Evolutionary conservation across 23 tunicate genomes (phyloP).

Genomic region (Styela clava): DNA sequence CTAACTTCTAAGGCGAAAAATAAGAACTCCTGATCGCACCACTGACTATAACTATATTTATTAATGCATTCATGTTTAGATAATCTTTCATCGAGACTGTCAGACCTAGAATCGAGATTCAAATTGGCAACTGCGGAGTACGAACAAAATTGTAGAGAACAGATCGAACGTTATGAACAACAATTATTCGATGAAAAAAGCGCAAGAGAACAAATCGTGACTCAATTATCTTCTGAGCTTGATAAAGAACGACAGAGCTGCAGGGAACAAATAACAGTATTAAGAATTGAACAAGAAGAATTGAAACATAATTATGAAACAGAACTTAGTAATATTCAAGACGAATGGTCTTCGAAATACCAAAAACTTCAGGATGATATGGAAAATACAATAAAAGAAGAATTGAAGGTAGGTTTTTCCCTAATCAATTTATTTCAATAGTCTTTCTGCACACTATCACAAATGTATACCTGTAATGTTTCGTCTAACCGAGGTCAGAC

Average conservation of each 20-base stretch:
- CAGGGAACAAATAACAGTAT: not conserved
- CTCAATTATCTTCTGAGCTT: slow-evolving; percentile 7
- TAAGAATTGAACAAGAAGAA: slow-evolving; percentile 47
- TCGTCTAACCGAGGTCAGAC: too few species aligned
- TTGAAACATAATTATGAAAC: not conserved
- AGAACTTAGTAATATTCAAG: not conserved
- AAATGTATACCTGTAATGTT: too few species aligned
- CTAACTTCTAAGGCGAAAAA: too few species aligned
- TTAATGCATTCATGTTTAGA: not conserved
- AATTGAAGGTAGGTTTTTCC: slow-evolving; percentile 42
- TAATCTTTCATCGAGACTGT: not conserved
- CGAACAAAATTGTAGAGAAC: slow-evolving; percentile 28
- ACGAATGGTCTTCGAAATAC: slow-evolving; percentile 16
- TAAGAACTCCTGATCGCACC: too few species aligned
- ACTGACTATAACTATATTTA: too few species aligned
- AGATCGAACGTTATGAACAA: slow-evolving; percentile 11
- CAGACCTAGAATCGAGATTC: slow-evolving; percentile 30
- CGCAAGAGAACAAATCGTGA: slow-evolving; percentile 4
- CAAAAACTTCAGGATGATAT: slow-evolving; percentile 35
- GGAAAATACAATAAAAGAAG: slow-evolving; percentile 34
- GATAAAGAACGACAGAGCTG: not conserved
- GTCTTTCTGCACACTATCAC: too few species aligned
- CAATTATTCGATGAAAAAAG: slow-evolving; percentile 26
- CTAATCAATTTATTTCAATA: not conserved
- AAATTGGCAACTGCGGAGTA: slow-evolving; percentile 41